phyloP scores from a whole-genome alignment of 2,888 invertebrate species.

The Aleiodes leptofemur region DNA sequence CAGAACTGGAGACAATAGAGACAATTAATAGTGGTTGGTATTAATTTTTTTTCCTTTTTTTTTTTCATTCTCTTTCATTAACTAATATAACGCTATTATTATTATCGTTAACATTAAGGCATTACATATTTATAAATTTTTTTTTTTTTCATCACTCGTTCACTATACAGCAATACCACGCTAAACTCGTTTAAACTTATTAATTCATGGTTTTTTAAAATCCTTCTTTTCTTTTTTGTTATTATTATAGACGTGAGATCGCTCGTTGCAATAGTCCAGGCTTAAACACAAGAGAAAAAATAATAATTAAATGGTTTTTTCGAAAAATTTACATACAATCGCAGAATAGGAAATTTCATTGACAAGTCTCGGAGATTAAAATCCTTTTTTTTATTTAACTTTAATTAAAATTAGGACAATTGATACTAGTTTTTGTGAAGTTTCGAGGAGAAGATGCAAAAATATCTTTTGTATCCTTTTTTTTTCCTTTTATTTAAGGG shows the following conservation, averaged over 20 bases:
- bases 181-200: constrained; percentile 68
- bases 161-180: constrained; percentile 71
- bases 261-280: constrained; percentile 74
- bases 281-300: constrained; percentile 57
- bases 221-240: neutral
- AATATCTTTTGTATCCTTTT: constrained; percentile 18
- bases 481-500: constrained; percentile 25
- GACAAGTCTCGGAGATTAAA: constrained; percentile 27
- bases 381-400: constrained; percentile 36
- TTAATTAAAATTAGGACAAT: neutral
- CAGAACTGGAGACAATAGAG: constrained; percentile 66
- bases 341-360: constrained; percentile 51
- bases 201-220: neutral
- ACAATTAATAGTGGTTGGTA: constrained; percentile 58
- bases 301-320: neutral
- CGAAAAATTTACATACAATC: constrained; percentile 51
- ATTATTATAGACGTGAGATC: constrained; percentile 72
- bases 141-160: constrained; percentile 63
- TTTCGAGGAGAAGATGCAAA: constrained; percentile 13
- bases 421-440: neutral
- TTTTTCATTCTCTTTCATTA: constrained; percentile 51
- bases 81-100: constrained; percentile 72
- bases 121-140: constrained; percentile 73
- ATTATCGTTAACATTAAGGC: constrained; percentile 75
- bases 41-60: constrained; percentile 22